Evolutionary conservation across 1,140 invertebrate genomes (phyloP).

Genomic region (Dryas iulia): DNA sequence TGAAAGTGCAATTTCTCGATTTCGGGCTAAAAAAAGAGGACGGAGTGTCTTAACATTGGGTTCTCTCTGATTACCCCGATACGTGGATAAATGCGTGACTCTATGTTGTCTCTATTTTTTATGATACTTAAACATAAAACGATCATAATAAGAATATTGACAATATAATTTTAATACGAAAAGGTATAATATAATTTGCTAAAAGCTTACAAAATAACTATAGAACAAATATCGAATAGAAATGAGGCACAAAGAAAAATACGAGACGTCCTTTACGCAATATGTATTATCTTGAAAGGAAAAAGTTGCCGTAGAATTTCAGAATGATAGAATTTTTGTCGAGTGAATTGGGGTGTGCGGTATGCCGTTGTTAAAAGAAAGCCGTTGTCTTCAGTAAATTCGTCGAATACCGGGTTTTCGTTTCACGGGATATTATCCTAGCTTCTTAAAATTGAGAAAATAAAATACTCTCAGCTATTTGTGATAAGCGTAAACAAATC

Average conservation of each 20-base stretch:
- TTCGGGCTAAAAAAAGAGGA: too few species aligned
- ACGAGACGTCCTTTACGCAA: not conserved
- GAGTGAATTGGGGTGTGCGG: constrained; percentile 12
- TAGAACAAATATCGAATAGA: not conserved
- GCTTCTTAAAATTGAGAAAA: constrained; percentile 8
- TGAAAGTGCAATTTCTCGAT: too few species aligned
- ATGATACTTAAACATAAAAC: too few species aligned
- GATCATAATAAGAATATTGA: not conserved
- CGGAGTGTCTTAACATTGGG: too few species aligned
- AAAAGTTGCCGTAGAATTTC: constrained; percentile 10
- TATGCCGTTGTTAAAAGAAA: constrained; percentile 9
- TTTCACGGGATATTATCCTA: not conserved
- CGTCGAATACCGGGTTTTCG: constrained; percentile 15
- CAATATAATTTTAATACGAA: not conserved
- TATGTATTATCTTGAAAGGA: constrained; percentile 5
- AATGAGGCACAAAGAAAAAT: not conserved
- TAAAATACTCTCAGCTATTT: constrained; percentile 15
- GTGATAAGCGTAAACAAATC: constrained; percentile 19
- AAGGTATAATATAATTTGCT: not conserved
- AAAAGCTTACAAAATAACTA: not conserved
- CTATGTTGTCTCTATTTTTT: too few species aligned
- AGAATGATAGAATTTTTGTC: constrained; percentile 19
- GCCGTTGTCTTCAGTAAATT: constrained; percentile 15
- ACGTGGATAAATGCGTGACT: too few species aligned
- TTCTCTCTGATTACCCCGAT: too few species aligned